These are phyloP conservation scores for Anguilla japonica DNA, from an alignment of 2,113 vertebrate genomes.

Conservation along the genomic window DNA sequence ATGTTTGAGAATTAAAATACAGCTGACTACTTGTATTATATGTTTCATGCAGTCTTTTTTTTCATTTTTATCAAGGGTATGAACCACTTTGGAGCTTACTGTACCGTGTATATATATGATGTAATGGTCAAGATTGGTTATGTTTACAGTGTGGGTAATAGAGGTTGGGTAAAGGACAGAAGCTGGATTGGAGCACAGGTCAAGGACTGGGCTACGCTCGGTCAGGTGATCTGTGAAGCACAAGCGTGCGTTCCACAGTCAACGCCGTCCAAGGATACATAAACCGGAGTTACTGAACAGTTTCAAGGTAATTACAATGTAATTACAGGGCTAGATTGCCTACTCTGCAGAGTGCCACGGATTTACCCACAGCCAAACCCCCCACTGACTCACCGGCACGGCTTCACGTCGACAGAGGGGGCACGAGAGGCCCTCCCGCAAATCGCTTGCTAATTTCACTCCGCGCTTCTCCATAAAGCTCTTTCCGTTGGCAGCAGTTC, in stretches of 20 bases:
- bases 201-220: neutral
- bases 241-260: neutral
- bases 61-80: too few relatives aligned
- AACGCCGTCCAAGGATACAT: too few relatives aligned
- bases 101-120: neutral
- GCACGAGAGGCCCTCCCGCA: neutral
- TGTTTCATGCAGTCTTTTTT: too few relatives aligned
- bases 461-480: neutral
- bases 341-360: neutral
- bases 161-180: neutral
- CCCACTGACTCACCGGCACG: neutral
- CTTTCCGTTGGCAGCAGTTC: neutral
- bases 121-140: too few relatives aligned
- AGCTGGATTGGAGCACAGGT: neutral
- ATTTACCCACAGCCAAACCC: too few relatives aligned
- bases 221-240: neutral
- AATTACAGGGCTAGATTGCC: neutral
- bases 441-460: neutral
- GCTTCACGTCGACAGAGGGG: neutral
- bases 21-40: too few relatives aligned
- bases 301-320: neutral
- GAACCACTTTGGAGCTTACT: neutral
- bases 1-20: too few relatives aligned
- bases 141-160: too few relatives aligned
- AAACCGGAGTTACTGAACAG: neutral